Evolutionary conservation across 35 echinoderm and acorn worm genomes (phyloP).

Genomic region (Stichopus chloronotus): DNA sequence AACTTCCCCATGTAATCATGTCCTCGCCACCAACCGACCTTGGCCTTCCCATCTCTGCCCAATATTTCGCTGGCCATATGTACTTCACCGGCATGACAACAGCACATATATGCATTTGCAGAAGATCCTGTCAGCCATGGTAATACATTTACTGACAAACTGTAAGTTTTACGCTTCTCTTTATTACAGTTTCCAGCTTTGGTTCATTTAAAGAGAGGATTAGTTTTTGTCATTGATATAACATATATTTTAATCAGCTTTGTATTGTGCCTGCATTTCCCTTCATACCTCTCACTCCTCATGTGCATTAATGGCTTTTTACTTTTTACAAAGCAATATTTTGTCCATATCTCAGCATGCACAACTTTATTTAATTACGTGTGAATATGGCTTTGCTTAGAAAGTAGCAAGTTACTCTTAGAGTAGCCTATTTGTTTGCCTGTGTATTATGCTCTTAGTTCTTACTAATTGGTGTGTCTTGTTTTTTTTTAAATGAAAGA

Average conservation of each 20-base stretch:
- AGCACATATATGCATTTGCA: conserved; percentile 16
- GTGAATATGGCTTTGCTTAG: too few species aligned
- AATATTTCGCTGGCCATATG: not conserved
- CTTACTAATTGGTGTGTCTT: too few species aligned
- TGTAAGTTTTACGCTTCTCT: not conserved
- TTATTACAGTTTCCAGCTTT: not conserved
- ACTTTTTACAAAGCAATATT: too few species aligned
- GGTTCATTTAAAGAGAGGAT: not conserved
- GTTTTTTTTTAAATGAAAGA: too few species aligned
- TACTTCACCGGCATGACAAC: not conserved
- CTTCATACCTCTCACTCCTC: not conserved
- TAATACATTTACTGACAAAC: not conserved
- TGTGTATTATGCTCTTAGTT: too few species aligned
- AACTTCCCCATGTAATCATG: conserved; percentile 42
- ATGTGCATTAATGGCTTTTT: too few species aligned
- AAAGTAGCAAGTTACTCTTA: too few species aligned
- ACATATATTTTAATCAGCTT: not conserved
- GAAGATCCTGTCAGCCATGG: not conserved
- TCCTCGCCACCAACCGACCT: not conserved
- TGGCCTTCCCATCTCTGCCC: conserved; percentile 13
- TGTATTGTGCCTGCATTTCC: not conserved
- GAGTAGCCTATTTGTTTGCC: too few species aligned
- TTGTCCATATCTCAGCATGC: too few species aligned
- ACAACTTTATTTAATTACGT: too few species aligned
- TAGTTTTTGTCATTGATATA: not conserved